Percentiles rank a stretch among this genome's conserved stretches.
These are phyloP conservation scores for Empis stercorea DNA, from an alignment of 2,888 invertebrate species.

Conservation along the genomic window DNA sequence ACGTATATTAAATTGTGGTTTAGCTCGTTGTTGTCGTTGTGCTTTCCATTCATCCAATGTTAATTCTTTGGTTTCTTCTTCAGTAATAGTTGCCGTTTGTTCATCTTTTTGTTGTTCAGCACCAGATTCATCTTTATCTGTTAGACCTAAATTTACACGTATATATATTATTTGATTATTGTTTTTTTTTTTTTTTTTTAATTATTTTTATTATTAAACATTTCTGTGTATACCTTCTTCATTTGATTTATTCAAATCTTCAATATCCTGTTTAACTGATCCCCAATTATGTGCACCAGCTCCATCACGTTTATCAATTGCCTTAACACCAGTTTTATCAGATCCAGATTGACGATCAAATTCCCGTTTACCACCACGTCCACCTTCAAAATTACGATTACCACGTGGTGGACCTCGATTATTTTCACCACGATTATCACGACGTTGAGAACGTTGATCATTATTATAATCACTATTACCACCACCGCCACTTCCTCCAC, in stretches of 20 bases:
- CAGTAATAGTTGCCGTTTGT: constrained; percentile 40
- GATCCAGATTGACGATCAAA: constrained; percentile 92
- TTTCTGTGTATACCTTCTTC: constrained; percentile 19
- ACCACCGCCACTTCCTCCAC: constrained; percentile 31
- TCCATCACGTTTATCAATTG: constrained; percentile 88
- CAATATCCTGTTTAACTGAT: constrained; percentile 80
- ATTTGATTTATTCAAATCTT: constrained; percentile 36
- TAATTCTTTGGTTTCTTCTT: constrained; percentile 73
- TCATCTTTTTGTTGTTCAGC: constrained; percentile 34
- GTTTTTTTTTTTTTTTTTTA: no score
- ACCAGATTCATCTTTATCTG: constrained; percentile 30
- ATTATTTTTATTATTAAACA: no score
- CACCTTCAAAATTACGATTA: constrained; percentile 34
- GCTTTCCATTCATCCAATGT: constrained; percentile 94
- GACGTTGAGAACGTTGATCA: constrained; percentile 24
- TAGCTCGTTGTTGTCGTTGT: constrained; percentile 61
- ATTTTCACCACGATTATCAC: constrained; percentile 35
- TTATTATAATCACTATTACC: constrained; percentile 29
- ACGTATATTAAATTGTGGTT: constrained; percentile 81
- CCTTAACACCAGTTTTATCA: constrained; percentile 88
- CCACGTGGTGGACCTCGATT: constrained; percentile 30
- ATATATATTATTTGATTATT: no score
- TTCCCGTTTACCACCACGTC: constrained; percentile 70
- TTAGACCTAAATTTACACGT: constrained; percentile 13
- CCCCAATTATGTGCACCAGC: constrained; percentile 95